phyloP scores from a whole-genome alignment of 2,113 vertebrate species.

The Sakesphorus luctuosus region DNA sequence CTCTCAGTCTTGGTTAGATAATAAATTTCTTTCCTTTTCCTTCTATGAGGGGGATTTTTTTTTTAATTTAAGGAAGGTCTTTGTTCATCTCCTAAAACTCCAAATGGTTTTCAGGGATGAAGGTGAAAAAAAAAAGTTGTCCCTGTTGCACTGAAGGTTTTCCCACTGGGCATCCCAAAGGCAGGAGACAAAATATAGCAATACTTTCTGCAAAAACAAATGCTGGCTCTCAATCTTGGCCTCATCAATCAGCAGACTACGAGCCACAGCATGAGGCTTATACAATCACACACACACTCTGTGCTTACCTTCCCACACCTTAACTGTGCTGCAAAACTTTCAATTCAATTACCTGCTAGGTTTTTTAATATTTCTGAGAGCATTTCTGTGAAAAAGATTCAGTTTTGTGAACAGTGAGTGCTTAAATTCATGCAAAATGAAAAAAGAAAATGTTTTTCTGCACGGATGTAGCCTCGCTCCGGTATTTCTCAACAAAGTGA shows the following conservation, averaged over 20 bases:
- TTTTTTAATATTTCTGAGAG: not conserved
- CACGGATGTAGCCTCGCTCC: not conserved
- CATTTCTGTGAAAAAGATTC: not conserved
- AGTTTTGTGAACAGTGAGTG: not conserved
- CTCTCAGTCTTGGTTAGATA: not conserved
- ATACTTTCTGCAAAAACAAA: not conserved
- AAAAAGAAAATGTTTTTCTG: not conserved
- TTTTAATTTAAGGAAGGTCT: not conserved
- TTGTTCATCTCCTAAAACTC: not conserved
- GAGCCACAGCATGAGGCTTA: not conserved
- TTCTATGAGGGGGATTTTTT: not conserved
- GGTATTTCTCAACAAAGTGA: not conserved
- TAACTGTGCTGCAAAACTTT: not conserved
- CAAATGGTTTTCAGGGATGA: not conserved
- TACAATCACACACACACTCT: not conserved
- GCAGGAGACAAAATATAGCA: constrained; percentile 9
- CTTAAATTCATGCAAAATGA: not conserved
- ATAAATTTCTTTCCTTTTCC: not conserved
- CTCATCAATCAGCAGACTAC: not conserved
- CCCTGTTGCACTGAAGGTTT: not conserved
- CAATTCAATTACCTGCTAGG: not conserved
- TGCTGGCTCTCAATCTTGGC: not conserved
- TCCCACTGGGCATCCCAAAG: not conserved
- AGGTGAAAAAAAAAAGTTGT: not conserved
- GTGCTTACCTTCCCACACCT: not conserved